A percentile compares a stretch with the other conserved stretches of the same genome.
Evolutionary conservation across 2,797 vertebrate genomes (phyloP).

Genomic region (Champsocephalus esox): DNA sequence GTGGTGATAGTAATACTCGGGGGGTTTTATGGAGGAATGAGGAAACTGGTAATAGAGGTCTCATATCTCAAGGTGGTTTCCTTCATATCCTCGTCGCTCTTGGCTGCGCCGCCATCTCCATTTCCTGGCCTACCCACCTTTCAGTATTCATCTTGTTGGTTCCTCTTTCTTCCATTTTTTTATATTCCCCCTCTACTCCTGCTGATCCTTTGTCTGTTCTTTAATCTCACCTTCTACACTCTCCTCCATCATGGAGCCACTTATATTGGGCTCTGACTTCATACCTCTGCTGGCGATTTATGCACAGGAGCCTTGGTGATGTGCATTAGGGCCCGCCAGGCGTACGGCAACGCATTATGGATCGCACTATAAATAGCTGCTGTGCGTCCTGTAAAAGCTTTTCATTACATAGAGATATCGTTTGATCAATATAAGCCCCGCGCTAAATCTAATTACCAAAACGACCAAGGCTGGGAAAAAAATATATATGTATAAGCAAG

Average conservation of each 20-base stretch:
- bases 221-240: constrained; percentile 36
- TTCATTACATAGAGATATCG: constrained; percentile 79
- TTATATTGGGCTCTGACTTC: constrained; percentile 50
- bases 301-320: constrained; percentile 43
- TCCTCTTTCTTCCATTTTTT: constrained; percentile 26
- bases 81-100: constrained; percentile 49
- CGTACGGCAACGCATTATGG: constrained; percentile 61
- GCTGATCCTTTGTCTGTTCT: constrained; percentile 46
- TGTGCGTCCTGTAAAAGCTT: constrained; percentile 75
- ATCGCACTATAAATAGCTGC: constrained; percentile 73
- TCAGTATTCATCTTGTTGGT: constrained; percentile 37
- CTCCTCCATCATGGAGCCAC: constrained; percentile 46
- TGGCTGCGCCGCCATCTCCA: constrained; percentile 47
- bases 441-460: constrained; percentile 73
- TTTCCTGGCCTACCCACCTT: constrained; percentile 47
- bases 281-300: constrained; percentile 62
- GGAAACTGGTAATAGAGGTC: constrained; percentile 29
- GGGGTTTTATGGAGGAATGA: constrained; percentile 17
- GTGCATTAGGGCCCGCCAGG: constrained; percentile 62
- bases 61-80: constrained; percentile 63
- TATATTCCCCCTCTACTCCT: background rate
- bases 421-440: constrained; percentile 70
- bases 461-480: constrained; percentile 29
- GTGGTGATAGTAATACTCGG: background rate
- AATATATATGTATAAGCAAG: constrained; percentile 42